Evolutionary conservation across 2,888 invertebrate species (phyloP).

Genomic region (Polydrusus tereticollis): DNA sequence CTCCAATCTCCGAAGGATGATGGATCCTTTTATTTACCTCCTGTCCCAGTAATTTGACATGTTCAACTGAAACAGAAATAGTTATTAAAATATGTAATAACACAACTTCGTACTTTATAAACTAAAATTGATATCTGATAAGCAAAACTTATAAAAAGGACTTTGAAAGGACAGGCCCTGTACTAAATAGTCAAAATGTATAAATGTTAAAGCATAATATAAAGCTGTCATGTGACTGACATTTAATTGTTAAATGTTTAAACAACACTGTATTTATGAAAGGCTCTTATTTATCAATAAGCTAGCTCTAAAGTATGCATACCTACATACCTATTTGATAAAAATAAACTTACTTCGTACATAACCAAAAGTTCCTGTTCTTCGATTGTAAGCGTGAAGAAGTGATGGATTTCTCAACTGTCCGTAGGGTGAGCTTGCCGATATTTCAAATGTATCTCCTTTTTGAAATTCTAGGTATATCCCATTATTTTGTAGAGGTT

Average conservation of each 20-base stretch:
- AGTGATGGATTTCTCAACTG: slow-evolving; percentile 63
- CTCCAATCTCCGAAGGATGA: slow-evolving; percentile 61
- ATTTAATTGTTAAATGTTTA: no score
- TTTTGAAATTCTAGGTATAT: slow-evolving; percentile 62
- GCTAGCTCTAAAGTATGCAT: neutral
- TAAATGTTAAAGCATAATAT: no score
- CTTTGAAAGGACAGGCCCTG: no score
- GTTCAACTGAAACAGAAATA: slow-evolving; percentile 60
- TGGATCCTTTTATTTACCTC: slow-evolving; percentile 65
- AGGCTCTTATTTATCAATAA: neutral
- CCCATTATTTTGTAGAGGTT: slow-evolving; percentile 60
- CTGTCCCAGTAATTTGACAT: slow-evolving; percentile 63
- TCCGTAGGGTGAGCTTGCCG: slow-evolving; percentile 61
- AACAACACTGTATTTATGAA: no score
- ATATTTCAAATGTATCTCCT: slow-evolving; percentile 67
- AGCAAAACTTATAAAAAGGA: no score
- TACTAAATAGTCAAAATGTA: no score
- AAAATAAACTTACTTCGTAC: slow-evolving; percentile 63
- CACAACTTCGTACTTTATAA: no score
- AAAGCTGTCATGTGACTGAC: no score
- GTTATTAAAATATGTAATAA: neutral
- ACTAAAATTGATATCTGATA: no score
- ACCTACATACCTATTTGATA: neutral
- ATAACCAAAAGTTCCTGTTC: slow-evolving; percentile 65
- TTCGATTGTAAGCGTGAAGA: slow-evolving; percentile 65